These are phyloP conservation scores for Agriopis leucophaearia DNA, from an alignment of 2,888 invertebrate genomes.

Conservation along the genomic window DNA sequence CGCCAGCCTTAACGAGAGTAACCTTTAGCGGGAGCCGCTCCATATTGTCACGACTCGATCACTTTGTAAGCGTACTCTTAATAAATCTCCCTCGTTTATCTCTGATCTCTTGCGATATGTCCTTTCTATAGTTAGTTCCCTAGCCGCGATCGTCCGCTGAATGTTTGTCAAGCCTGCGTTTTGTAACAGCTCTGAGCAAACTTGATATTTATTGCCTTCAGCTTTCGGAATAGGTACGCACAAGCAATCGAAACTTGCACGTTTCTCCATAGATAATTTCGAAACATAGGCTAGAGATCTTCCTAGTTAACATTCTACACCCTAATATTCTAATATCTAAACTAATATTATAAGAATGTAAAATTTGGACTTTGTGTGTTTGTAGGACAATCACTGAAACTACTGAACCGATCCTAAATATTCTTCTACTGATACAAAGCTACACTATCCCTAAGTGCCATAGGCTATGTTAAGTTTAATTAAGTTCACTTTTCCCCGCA, in stretches of 20 bases:
- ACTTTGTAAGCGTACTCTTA: conserved; percentile 59
- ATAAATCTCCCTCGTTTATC: conserved; percentile 77
- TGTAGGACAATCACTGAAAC: too few relatives aligned
- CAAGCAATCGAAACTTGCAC: conserved; percentile 61
- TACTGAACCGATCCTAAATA: too few relatives aligned
- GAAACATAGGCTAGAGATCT: conserved; percentile 40
- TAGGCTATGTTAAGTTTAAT: too few relatives aligned
- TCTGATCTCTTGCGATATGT: conserved; percentile 58
- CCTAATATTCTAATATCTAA: too few relatives aligned
- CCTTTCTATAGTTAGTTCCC: conserved; percentile 40
- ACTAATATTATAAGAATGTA: too few relatives aligned
- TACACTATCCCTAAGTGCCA: too few relatives aligned
- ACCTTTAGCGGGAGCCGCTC: conserved; percentile 80
- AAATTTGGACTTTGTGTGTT: too few relatives aligned
- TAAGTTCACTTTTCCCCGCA: too few relatives aligned
- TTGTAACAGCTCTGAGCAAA: conserved; percentile 77
- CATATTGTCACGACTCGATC: conserved; percentile 81
- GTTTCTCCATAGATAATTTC: conserved; percentile 53
- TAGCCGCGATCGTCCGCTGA: conserved; percentile 58
- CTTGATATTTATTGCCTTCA: conserved; percentile 75
- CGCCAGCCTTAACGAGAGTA: conserved; percentile 82
- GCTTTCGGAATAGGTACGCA: conserved; percentile 72
- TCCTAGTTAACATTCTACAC: not conserved
- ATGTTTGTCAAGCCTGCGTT: conserved; percentile 75
- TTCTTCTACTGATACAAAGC: too few relatives aligned